Conservation (phyloP, 2,113 vertebrate species). For the Nothobranchius kuhntae region DNA sequence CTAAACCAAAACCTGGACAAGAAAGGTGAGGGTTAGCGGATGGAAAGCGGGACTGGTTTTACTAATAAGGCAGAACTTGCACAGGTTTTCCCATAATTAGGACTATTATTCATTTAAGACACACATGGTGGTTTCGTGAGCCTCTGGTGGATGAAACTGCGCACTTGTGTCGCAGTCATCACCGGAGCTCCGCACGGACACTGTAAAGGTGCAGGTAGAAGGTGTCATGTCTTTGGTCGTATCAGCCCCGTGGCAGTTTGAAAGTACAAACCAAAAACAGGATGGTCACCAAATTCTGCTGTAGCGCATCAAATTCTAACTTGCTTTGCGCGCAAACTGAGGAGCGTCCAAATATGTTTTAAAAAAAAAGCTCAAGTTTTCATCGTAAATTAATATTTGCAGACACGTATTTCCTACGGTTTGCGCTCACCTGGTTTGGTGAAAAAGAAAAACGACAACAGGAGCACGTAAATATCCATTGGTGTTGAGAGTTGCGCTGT, state of each 20-base stretch:
- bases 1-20: constrained; percentile 84
- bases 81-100: background rate
- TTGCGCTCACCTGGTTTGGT: constrained; percentile 82
- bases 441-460: constrained; percentile 79
- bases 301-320: background rate
- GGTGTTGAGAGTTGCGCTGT: constrained; percentile 55
- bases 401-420: no score
- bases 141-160: constrained; percentile 15
- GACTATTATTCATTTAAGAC: background rate
- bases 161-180: constrained; percentile 37
- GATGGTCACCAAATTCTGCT: background rate
- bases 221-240: background rate
- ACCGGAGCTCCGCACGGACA: constrained; percentile 42
- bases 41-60: background rate
- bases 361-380: background rate
- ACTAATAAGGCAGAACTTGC: constrained; percentile 2
- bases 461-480: constrained; percentile 83
- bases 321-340: constrained; percentile 25
- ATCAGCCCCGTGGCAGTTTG: background rate
- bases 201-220: constrained; percentile 11
- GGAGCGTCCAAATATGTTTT: constrained; percentile 5
- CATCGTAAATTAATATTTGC: background rate
- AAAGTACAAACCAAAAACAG: constrained; percentile 6
- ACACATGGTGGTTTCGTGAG: background rate
- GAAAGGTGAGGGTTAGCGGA: constrained; percentile 41